Percentiles rank a stretch among this genome's conserved stretches.
Evolutionary conservation across 2,797 vertebrate species (phyloP).

Genomic region (Alouatta caraya): DNA sequence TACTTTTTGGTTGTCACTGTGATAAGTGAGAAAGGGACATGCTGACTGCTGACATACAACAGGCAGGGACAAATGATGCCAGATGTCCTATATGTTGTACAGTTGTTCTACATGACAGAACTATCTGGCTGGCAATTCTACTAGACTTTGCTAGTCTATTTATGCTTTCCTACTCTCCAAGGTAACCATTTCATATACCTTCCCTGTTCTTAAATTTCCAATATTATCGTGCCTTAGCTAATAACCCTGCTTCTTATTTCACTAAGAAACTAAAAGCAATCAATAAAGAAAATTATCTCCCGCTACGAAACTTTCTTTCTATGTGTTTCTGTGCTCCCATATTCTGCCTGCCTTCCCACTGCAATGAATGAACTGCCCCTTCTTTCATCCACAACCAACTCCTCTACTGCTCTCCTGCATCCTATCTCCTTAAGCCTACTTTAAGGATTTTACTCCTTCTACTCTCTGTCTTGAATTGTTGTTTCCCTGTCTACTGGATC

Average conservation of each 20-base stretch:
- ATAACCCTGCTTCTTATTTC: neutral
- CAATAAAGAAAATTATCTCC: neutral
- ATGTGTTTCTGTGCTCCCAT: neutral
- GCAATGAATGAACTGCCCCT: neutral
- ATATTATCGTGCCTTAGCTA: neutral
- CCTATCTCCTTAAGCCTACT: neutral
- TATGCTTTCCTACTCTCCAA: neutral
- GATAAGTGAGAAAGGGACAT: neutral
- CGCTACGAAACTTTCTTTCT: neutral
- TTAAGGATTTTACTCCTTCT: neutral
- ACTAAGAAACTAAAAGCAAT: neutral
- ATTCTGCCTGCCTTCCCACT: neutral
- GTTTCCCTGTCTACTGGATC: neutral
- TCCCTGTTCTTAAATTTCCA: neutral
- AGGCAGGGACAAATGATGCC: neutral
- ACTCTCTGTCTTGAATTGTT: neutral
- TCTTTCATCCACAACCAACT: neutral
- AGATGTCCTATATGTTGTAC: neutral
- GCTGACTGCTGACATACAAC: neutral
- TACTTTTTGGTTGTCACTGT: neutral
- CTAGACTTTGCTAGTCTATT: neutral
- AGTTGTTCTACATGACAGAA: neutral
- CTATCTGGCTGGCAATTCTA: neutral
- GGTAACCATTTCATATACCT: neutral
- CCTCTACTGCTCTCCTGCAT: neutral